These are phyloP conservation scores for Athrips mouffetella DNA, from an alignment of 2,888 invertebrate species.

Conservation along the genomic window DNA sequence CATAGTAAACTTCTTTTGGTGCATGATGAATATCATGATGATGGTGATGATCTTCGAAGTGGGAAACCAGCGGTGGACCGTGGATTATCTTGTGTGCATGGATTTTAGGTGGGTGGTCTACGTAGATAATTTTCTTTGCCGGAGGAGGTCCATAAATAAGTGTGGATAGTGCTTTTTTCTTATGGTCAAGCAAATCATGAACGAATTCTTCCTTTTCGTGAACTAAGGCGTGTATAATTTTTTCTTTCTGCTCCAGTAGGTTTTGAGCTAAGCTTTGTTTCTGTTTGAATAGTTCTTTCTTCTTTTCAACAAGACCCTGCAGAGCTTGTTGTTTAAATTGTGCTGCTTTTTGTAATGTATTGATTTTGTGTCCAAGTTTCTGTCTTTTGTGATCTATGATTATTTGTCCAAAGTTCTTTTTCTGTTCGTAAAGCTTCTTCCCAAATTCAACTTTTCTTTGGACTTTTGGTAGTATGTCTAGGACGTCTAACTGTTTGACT, in stretches of 20 bases:
- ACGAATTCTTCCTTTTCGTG: conserved; percentile 7
- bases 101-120: not conserved
- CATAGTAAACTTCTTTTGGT: conserved; percentile 1
- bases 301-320: conserved; percentile 1
- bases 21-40: not conserved
- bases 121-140: conserved; percentile 4
- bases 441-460: conserved; percentile 26
- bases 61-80: not conserved
- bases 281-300: not conserved
- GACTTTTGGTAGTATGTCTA: conserved; percentile 40
- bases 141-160: not conserved
- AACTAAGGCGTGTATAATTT: not conserved
- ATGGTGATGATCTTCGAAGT: not conserved
- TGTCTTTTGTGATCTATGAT: conserved; percentile 1
- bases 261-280: conserved; percentile 2
- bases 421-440: conserved; percentile 8
- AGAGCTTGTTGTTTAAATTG: conserved; percentile 4
- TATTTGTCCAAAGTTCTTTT: conserved; percentile 2
- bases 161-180: not conserved
- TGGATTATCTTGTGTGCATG: not conserved
- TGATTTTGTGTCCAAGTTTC: not conserved
- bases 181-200: not conserved
- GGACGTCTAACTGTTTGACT: conserved; percentile 40
- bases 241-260: not conserved
- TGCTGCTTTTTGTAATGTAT: not conserved